Evolutionary conservation across 2,797 vertebrate species (phyloP).

Genomic region (Tauraco hartlaubi): DNA sequence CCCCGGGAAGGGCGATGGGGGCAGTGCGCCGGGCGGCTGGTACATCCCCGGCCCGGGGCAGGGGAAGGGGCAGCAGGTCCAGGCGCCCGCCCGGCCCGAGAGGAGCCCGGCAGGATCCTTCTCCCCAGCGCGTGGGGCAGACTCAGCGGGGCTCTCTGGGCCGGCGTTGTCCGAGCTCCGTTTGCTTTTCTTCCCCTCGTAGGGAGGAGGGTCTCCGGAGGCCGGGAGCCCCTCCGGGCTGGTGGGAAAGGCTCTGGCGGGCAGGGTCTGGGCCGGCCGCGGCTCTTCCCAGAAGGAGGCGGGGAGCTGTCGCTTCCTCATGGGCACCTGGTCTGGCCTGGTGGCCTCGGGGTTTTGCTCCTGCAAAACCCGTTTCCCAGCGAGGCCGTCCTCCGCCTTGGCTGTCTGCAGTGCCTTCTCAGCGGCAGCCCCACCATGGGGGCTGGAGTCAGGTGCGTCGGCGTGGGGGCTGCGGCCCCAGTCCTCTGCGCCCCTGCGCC

Average conservation of each 20-base stretch:
- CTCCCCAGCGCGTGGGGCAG: conserved; percentile 68
- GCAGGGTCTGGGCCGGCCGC: conserved; percentile 79
- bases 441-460: conserved; percentile 42
- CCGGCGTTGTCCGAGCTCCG: conserved; percentile 40
- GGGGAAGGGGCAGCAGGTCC: conserved; percentile 92
- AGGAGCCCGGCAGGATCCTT: conserved; percentile 79
- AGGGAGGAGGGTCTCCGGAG: conserved; percentile 55
- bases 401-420: conserved; percentile 70
- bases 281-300: conserved; percentile 99
- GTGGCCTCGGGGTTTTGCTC: conserved; percentile 65
- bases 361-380: conserved; percentile 22
- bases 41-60: conserved; percentile 89
- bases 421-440: background rate
- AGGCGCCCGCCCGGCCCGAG: conserved; percentile 80
- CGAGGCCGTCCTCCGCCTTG: background rate
- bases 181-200: conserved; percentile 76
- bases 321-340: conserved; percentile 89
- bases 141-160: conserved; percentile 65
- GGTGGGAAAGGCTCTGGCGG: conserved; percentile 55
- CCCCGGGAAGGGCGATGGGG: conserved; percentile 77
- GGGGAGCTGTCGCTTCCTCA: conserved; percentile 96
- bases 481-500: conserved; percentile 76
- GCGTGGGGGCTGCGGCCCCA: conserved; percentile 24
- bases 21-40: conserved; percentile 82
- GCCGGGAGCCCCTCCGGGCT: conserved; percentile 69